These are phyloP conservation scores for Scolopax bukidnonensis DNA, from an alignment of 2,797 vertebrate species.

Conservation along the genomic window DNA sequence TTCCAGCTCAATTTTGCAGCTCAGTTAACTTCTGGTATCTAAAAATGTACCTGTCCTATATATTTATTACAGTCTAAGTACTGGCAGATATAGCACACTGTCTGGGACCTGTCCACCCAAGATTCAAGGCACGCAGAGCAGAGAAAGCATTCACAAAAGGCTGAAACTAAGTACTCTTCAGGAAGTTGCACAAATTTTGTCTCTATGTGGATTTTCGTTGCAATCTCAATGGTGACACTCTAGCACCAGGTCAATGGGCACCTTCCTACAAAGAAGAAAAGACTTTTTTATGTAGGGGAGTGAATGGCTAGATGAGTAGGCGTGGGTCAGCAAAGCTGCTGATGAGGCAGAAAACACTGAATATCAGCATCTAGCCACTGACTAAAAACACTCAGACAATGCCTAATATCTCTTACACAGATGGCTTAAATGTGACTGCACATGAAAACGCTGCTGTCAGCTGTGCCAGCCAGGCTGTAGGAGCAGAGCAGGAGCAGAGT, in stretches of 20 bases:
- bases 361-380: background rate
- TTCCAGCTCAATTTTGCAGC: background rate
- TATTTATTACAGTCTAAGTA: background rate
- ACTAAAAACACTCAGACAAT: background rate
- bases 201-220: background rate
- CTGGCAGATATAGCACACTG: background rate
- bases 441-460: background rate
- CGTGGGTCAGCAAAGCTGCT: background rate
- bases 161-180: background rate
- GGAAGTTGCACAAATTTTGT: background rate
- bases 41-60: background rate
- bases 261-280: background rate
- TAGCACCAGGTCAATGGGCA: background rate
- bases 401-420: background rate
- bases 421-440: background rate
- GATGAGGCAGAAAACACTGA: background rate
- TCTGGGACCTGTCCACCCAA: background rate
- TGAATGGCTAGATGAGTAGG: background rate
- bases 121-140: rapidly evolving
- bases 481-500: too few species aligned
- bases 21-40: background rate
- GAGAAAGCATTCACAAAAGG: background rate
- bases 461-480: background rate
- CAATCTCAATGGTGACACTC: background rate
- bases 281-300: background rate